phyloP scores from a whole-genome alignment of 2,113 vertebrate species.

The Oreochromis aureus region DNA sequence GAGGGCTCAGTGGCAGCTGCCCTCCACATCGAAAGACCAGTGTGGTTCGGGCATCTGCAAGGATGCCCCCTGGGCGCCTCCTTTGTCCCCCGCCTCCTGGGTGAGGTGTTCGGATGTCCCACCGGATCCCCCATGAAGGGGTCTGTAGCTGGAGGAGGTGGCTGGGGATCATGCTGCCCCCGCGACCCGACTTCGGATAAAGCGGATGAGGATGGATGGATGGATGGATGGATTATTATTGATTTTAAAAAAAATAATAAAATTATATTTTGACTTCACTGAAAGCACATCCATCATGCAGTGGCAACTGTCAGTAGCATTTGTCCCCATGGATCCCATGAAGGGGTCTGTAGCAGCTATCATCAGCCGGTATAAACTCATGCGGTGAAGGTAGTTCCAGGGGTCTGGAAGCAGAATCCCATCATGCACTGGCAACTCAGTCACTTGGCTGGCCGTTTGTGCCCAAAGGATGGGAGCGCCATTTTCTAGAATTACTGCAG shows the following conservation, averaged over 20 bases:
- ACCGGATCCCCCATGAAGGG: too few species aligned
- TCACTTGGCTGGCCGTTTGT: constrained; percentile 40
- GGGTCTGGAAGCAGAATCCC: constrained; percentile 63
- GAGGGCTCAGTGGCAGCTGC: too few species aligned
- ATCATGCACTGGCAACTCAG: constrained; percentile 48
- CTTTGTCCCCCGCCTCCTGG: too few species aligned
- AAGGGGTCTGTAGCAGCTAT: constrained; percentile 69
- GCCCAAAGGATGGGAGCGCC: constrained; percentile 74
- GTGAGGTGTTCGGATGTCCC: too few species aligned
- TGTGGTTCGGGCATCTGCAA: too few species aligned
- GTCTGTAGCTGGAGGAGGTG: too few species aligned
- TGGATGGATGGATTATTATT: too few species aligned
- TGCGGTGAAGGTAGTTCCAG: constrained; percentile 76
- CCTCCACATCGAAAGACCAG: too few species aligned
- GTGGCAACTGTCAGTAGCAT: constrained; percentile 69
- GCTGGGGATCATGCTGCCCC: too few species aligned
- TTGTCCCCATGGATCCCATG: constrained; percentile 68
- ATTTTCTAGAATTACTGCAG: constrained; percentile 41
- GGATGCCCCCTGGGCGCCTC: too few species aligned
- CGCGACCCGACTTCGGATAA: too few species aligned
- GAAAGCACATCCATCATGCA: constrained; percentile 92
- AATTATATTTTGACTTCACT: constrained; percentile 43
- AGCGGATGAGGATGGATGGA: too few species aligned
- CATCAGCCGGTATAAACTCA: constrained; percentile 78
- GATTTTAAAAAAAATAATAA: neutral